phyloP scores from a whole-genome alignment of 2,888 invertebrate species.

The Iphiclides podalirius region DNA sequence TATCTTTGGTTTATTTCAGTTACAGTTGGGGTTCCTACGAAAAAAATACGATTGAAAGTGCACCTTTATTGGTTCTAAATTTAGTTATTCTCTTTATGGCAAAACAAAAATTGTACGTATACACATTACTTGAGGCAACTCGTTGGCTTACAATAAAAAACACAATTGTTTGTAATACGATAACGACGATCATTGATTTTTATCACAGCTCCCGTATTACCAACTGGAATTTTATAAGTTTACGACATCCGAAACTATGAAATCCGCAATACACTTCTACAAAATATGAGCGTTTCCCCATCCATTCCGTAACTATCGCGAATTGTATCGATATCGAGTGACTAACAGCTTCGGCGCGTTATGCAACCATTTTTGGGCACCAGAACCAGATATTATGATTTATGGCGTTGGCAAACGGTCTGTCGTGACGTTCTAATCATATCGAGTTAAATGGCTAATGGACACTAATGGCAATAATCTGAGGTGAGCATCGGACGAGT shows the following conservation, averaged over 20 bases:
- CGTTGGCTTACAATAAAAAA: no score
- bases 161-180: no score
- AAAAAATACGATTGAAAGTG: no score
- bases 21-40: no score
- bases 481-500: conserved; percentile 64
- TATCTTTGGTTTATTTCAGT: no score
- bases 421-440: conserved; percentile 70
- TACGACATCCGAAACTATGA: background rate
- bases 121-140: no score
- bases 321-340: conserved; percentile 20
- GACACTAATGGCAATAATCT: conserved; percentile 75
- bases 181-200: background rate
- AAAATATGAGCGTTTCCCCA: conserved; percentile 16
- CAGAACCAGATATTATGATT: conserved; percentile 58
- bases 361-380: conserved; percentile 43
- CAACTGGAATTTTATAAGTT: conserved; percentile 1
- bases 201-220: conserved; percentile 9
- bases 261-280: conserved; percentile 8
- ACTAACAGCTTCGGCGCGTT: conserved; percentile 34
- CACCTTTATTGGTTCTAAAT: no score
- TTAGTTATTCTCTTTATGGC: no score
- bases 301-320: conserved; percentile 12
- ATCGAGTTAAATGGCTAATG: conserved; percentile 76
- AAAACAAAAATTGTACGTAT: no score
- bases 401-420: conserved; percentile 58